phyloP scores from a whole-genome alignment of 2,797 vertebrate genomes.

The Neopelma chrysocephalum region DNA sequence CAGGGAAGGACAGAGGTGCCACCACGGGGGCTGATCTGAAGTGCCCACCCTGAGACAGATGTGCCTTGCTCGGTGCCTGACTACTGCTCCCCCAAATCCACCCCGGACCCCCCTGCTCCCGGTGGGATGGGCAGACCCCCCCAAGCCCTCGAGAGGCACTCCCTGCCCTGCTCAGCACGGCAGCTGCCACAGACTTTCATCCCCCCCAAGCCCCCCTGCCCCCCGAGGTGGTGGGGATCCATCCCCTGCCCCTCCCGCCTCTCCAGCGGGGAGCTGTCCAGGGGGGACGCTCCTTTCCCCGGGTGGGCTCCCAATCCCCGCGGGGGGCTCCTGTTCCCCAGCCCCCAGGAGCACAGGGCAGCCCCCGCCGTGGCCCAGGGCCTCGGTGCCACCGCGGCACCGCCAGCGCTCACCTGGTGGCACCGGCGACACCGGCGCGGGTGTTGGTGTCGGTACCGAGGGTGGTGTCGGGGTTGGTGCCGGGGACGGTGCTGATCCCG shows the following conservation, averaged over 20 bases:
- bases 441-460: rapidly evolving
- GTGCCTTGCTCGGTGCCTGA: not conserved
- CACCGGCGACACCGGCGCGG: not conserved
- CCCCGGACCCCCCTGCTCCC: not conserved
- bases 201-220: not conserved
- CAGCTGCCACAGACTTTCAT: not conserved
- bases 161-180: not conserved
- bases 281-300: not conserved
- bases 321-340: too few species aligned
- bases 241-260: not conserved
- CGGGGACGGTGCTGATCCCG: not conserved
- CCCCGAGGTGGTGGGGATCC: not conserved
- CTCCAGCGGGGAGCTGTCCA: not conserved
- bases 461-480: rapidly evolving
- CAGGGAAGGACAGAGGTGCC: not conserved
- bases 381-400: not conserved
- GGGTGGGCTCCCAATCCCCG: not conserved
- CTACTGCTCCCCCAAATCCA: not conserved
- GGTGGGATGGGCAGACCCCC: not conserved
- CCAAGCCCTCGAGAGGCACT: not conserved
- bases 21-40: not conserved
- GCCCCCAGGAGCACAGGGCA: rapidly evolving
- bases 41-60: not conserved
- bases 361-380: not conserved
- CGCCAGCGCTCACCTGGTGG: not conserved